Evolutionary conservation across 2,888 invertebrate genomes (phyloP).

Genomic region (Hirtodrosophila alboralis): DNA sequence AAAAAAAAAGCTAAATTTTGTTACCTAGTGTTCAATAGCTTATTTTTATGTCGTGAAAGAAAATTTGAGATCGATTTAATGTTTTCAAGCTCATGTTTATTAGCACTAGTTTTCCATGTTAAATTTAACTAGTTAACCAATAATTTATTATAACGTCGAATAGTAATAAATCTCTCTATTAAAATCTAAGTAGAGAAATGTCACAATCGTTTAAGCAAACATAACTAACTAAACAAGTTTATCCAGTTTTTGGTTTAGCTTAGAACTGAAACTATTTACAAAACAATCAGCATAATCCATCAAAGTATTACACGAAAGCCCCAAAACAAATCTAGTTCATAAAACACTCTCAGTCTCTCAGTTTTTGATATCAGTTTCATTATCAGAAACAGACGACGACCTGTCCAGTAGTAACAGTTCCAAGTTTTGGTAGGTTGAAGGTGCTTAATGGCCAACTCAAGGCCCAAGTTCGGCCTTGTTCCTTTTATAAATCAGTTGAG

Average conservation of each 20-base stretch:
- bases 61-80: too few species aligned
- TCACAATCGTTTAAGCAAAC: not conserved
- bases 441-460: conserved; percentile 52
- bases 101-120: too few species aligned
- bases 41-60: too few species aligned
- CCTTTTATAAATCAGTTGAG: conserved; percentile 70
- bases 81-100: too few species aligned
- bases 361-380: conserved; percentile 14
- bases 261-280: conserved; percentile 16
- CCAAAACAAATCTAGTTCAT: conserved; percentile 66
- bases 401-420: conserved; percentile 17
- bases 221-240: too few species aligned
- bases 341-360: conserved; percentile 86
- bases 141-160: too few species aligned
- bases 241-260: conserved; percentile 1
- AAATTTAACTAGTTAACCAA: too few species aligned
- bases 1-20: too few species aligned
- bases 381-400: conserved; percentile 21
- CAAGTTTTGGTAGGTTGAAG: conserved; percentile 6
- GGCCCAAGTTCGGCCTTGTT: conserved; percentile 39
- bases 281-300: conserved; percentile 61
- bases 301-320: conserved; percentile 39
- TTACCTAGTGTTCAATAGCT: too few species aligned
- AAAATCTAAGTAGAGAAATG: too few species aligned
- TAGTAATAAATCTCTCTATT: too few species aligned